These are phyloP conservation scores for Metacarcinus magister DNA, from an alignment of 2,888 invertebrate species.

Conservation along the genomic window DNA sequence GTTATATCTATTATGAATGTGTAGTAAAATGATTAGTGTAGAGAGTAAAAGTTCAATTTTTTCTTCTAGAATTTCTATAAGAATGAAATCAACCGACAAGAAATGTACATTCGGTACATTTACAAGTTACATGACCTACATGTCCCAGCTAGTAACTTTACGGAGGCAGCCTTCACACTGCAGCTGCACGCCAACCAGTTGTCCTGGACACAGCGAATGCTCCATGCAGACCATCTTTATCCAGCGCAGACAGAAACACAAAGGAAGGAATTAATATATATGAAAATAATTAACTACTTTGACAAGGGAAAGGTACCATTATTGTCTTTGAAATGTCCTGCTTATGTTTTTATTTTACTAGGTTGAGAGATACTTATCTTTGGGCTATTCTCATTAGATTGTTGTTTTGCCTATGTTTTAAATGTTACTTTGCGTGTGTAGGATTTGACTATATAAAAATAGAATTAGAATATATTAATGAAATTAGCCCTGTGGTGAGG, in stretches of 20 bases:
- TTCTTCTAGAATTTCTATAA: slow-evolving; percentile 94
- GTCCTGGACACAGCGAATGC: slow-evolving; percentile 88
- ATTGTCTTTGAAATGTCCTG: not conserved
- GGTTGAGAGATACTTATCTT: not conserved
- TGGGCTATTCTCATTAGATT: not conserved
- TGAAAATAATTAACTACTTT: slow-evolving; percentile 95
- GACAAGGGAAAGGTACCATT: slow-evolving; percentile 93
- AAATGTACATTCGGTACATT: slow-evolving; percentile 97
- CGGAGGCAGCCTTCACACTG: slow-evolving; percentile 97
- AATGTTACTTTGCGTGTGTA: too few relatives aligned
- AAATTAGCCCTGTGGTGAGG: too few relatives aligned
- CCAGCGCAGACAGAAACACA: slow-evolving; percentile 94
- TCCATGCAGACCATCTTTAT: slow-evolving; percentile 85
- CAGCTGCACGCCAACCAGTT: slow-evolving; percentile 96
- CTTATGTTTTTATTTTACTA: not conserved
- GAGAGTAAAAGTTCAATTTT: not conserved
- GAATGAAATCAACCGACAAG: slow-evolving; percentile 96
- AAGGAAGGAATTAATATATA: slow-evolving; percentile 94
- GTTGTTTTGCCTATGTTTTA: not conserved
- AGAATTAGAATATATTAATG: too few relatives aligned
- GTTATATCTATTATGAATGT: not conserved
- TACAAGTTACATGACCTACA: slow-evolving; percentile 97
- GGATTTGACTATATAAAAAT: too few relatives aligned
- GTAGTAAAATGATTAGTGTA: not conserved
- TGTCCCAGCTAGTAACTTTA: slow-evolving; percentile 94